These are phyloP conservation scores for Urocynchramus pylzowi DNA, from an alignment of 2,113 vertebrate species.

Conservation along the genomic window DNA sequence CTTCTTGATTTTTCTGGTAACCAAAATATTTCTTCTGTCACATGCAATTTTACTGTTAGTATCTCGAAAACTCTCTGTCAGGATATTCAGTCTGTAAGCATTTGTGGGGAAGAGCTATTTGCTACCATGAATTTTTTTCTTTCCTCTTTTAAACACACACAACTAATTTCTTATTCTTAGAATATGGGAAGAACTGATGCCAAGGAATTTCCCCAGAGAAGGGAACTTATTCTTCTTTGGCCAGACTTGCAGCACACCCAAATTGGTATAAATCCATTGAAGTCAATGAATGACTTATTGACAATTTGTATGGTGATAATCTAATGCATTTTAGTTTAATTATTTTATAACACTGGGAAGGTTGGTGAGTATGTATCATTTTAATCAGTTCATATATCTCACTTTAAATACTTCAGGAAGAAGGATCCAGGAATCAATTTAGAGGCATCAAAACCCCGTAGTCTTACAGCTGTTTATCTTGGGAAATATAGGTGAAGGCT, in stretches of 20 bases:
- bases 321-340: background rate
- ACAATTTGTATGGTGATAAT: background rate
- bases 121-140: background rate
- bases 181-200: background rate
- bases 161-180: background rate
- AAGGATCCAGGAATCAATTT: background rate
- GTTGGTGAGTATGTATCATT: background rate
- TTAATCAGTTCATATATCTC: background rate
- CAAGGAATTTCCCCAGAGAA: background rate
- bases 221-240: background rate
- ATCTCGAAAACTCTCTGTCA: background rate
- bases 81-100: background rate
- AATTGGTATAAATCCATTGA: background rate
- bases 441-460: background rate
- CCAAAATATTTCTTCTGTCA: background rate
- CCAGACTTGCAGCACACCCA: background rate
- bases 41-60: background rate
- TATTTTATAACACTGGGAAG: background rate
- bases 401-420: background rate
- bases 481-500: background rate
- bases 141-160: background rate
- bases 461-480: background rate
- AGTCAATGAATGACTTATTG: background rate
- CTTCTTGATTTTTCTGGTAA: background rate
- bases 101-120: background rate